Evolutionary conservation across 2,797 vertebrate genomes (phyloP).

Genomic region (Rhynchotus rufescens): DNA sequence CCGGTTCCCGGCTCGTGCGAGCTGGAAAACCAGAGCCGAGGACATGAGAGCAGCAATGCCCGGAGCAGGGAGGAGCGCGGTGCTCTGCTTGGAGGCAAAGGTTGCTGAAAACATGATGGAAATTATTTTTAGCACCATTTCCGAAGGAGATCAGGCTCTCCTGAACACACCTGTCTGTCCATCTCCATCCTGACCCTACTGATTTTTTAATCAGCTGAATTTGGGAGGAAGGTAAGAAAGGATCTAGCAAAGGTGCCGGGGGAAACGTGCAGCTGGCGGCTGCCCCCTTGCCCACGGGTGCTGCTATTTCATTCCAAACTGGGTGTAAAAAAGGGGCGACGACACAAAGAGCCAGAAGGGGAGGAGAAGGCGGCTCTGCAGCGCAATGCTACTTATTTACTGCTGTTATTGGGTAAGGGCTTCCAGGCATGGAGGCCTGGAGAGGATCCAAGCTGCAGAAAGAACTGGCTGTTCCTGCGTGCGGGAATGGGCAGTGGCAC

Average conservation of each 20-base stretch:
- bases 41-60: background rate
- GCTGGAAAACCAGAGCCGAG: slow-evolving; percentile 36
- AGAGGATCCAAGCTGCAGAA: background rate
- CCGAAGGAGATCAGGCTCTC: slow-evolving; percentile 12
- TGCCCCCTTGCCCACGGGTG: background rate
- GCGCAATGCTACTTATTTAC: background rate
- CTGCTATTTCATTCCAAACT: background rate
- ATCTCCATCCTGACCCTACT: background rate
- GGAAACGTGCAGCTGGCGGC: background rate
- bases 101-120: slow-evolving; percentile 22
- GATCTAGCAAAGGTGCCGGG: background rate
- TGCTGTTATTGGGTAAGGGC: background rate
- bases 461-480: background rate
- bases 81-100: slow-evolving; percentile 20
- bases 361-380: background rate
- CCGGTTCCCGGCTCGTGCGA: background rate
- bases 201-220: slow-evolving; percentile 24
- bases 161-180: background rate
- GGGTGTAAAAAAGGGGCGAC: slow-evolving; percentile 20
- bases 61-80: slow-evolving; percentile 13
- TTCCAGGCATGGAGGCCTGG: background rate
- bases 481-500: background rate
- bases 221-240: background rate
- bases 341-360: slow-evolving; percentile 5
- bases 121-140: slow-evolving; percentile 54